Evolutionary conservation across 1,140 invertebrate species (phyloP), one percentile per base, ranked within the genome.

Genomic region (Lineus longissimus): DNA sequence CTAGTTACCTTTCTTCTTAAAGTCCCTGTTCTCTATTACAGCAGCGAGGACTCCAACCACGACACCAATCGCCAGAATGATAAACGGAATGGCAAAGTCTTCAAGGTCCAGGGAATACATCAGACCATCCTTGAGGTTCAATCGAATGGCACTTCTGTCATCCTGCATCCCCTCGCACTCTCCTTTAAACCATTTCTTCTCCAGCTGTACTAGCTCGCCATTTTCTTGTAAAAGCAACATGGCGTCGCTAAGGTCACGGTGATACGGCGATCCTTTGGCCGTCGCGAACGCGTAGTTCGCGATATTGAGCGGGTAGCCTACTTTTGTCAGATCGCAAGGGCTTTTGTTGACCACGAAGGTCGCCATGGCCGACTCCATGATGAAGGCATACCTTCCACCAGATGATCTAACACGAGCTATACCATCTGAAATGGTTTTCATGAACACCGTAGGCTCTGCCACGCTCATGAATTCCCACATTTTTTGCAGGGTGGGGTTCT

Each of bases 271-370:
- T 78, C 75, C 74, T 66, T 74, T 78, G 22, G 76, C 80, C 66
- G 79, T 81, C 9, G 75, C 85, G 61, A 86, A 86, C 57, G 84
- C 85, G 64, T 86, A 87, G 30, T 85, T 89, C 78, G 94, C 95
- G 29, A 90, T 93, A 70, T 94, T 92, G 23, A 95, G 81, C 1
- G 95, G 84, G 1, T 93, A 94, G 0, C 94, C 95, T 54, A 97
- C 94, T 86, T 97, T 94, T 1, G 94, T 98, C 4, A 97, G 83
- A 83, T 97, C 97, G 78, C 95, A 97, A 74, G 97, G 92, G 55
- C 94, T 85, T 82, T 97, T 30, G 11, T 30, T 31, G 75, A 95
- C 47, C n/a, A 22, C 96, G 79, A 97, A 95, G 43, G 97, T 80
- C 88, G 95, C 96, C 0, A 95, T 96, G 9, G 70, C 55, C 0